Evolutionary conservation across 1,140 invertebrate species (phyloP), one percentile per base, ranked within the genome.

Genomic region (Zaprionus camerounensis): DNA sequence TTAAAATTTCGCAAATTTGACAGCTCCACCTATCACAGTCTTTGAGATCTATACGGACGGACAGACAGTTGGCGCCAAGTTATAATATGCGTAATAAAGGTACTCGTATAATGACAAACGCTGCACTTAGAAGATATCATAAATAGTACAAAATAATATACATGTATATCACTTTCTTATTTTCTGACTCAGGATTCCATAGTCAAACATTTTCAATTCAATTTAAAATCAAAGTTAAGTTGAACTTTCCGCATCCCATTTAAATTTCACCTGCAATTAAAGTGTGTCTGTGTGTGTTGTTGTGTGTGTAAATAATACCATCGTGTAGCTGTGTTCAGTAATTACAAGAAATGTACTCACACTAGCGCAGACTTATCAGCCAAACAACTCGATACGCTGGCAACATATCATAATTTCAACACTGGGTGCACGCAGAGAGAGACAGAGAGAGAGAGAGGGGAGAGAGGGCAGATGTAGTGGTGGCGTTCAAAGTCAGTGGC

Each of bases 401-500:
- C 66, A 55, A 67, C 76, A 77, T 83, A 87, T 86, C 82, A 86
- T 86, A 86, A 87, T 87, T 86, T 83, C 77, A 83, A 70, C 78
- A 62, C 62, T 51, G 31, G 41, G 53, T 69, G 44, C 55, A 26
- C 28, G 24, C 9, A 34, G 36, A 51, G 51, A 46, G 53, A 28
- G 28, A 31, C 1, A 34, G 17, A 20, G 11, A 17, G 28, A 41
- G 38, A 31, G 15, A 17, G 24, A 15, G 9, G 20, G 15, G 13
- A 31, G 34, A 67, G 61, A 20, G 61, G 15, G 15, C 0, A n/a
- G 15, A 24, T 24, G 3, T 24, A n/a, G 15, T 11, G 3, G 5
- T 44, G 41, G 41, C 41, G n/a, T 7, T 46, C 41, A 51, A 51
- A 22, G 28, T 57, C 57, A 68, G 28, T 34, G 57, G 57, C 51